A percentile compares a stretch with the other conserved stretches of the same genome.
Evolutionary conservation across 2,113 vertebrate species (phyloP).

Genomic region (Aspiorhynchus laticeps): DNA sequence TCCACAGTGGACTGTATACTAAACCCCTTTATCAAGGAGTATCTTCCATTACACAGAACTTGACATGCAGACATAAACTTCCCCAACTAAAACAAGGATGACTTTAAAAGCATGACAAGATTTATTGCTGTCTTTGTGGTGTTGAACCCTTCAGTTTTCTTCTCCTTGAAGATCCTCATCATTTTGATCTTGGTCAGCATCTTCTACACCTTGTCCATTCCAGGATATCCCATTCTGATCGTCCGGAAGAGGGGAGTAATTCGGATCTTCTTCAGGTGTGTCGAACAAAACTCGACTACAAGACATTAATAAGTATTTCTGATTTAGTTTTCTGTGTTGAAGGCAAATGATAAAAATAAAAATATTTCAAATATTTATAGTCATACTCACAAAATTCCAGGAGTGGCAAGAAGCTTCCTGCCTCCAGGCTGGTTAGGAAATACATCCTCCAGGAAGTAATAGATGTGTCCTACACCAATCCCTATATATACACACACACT

Average conservation of each 20-base stretch:
- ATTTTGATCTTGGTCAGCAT: constrained; percentile 1
- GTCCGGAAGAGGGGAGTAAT: constrained; percentile 93
- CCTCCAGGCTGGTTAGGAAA: constrained; percentile 97
- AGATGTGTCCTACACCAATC: constrained; percentile 96
- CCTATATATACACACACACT: constrained; percentile 69
- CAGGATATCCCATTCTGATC: constrained; percentile 78
- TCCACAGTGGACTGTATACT: not conserved
- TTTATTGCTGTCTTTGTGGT: not conserved
- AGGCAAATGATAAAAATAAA: not conserved
- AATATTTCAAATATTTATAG: not conserved
- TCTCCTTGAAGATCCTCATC: constrained; percentile 17
- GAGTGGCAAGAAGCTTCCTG: constrained; percentile 90
- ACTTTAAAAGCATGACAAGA: not conserved
- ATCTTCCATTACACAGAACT: not conserved
- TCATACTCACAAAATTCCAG: constrained; percentile 87
- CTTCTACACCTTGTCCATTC: constrained; percentile 54
- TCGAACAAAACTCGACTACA: constrained; percentile 94
- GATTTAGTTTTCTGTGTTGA: not conserved
- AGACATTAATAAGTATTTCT: not conserved
- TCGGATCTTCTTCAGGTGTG: constrained; percentile 90
- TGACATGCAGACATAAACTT: not conserved
- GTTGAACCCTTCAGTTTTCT: not conserved
- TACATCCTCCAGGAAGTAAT: constrained; percentile 97
- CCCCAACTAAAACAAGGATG: not conserved
- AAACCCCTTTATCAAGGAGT: not conserved